phyloP scores from a whole-genome alignment of 2,888 invertebrate genomes.

The Dysmachus trigonus region DNA sequence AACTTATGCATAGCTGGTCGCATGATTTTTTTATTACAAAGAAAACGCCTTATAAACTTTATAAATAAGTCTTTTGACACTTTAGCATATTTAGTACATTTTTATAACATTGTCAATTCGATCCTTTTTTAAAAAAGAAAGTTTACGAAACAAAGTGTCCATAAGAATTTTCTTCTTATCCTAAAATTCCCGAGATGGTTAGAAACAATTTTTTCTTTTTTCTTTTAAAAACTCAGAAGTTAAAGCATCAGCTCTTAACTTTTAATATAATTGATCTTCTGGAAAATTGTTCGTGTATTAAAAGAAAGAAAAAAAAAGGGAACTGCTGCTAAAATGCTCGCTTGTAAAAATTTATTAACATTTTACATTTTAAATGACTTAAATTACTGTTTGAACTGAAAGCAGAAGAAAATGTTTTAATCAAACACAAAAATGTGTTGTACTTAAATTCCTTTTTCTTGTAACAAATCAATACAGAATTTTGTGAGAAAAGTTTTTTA shows the following conservation, averaged over 20 bases:
- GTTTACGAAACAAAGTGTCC: not conserved
- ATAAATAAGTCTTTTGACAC: not conserved
- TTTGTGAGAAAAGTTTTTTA: not conserved
- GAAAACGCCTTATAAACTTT: not conserved
- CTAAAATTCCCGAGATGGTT: not conserved
- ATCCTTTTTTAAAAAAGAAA: not conserved
- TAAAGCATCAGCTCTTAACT: not conserved
- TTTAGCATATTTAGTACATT: not conserved
- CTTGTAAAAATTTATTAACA: not conserved
- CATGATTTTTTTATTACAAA: not conserved
- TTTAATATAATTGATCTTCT: not conserved
- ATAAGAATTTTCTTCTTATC: not conserved
- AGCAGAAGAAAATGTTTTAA: not conserved
- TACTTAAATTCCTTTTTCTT: not conserved
- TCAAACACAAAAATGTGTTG: not conserved
- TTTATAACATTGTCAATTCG: not conserved
- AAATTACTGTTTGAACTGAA: not conserved
- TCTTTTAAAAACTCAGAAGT: not conserved
- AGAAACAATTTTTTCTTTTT: too few species aligned
- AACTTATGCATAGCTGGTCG: not conserved
- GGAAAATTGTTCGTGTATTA: not conserved
- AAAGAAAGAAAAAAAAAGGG: not conserved
- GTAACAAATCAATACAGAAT: not conserved
- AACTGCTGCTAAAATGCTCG: not conserved
- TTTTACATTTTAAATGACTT: not conserved